These are phyloP conservation scores for Anas platyrhynchos DNA, from an alignment of 2,113 vertebrate genomes.

Conservation along the genomic window DNA sequence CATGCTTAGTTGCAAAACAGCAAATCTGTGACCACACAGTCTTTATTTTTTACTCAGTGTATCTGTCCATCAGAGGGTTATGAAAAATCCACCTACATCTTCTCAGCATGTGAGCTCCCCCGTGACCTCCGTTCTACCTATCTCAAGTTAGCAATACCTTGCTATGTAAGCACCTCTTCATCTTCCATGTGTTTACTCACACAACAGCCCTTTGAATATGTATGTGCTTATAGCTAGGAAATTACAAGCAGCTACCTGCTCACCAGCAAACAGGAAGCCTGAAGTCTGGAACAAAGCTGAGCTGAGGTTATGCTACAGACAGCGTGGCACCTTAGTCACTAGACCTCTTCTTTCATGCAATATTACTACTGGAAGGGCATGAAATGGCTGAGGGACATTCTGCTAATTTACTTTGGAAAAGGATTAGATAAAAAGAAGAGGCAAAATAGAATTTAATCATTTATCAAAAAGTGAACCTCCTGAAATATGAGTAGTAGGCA, in stretches of 20 bases:
- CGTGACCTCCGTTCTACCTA: background rate
- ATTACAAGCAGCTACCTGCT: background rate
- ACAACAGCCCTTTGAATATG: background rate
- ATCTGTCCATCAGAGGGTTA: conserved; percentile 11
- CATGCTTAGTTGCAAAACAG: conserved; percentile 9
- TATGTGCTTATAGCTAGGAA: background rate
- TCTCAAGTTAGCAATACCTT: background rate
- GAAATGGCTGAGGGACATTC: background rate
- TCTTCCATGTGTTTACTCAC: background rate
- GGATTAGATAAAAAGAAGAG: background rate
- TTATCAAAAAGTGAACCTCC: background rate
- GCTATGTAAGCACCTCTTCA: background rate
- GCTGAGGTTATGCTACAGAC: background rate
- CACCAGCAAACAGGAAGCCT: background rate
- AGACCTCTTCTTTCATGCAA: background rate
- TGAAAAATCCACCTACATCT: conserved; percentile 24
- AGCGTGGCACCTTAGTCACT: background rate
- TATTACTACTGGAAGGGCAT: background rate
- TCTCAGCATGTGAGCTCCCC: background rate
- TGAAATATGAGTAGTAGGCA: background rate
- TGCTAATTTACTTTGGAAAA: background rate
- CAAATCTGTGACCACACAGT: conserved; percentile 23
- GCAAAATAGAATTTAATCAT: background rate
- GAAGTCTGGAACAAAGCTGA: background rate
- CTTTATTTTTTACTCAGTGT: conserved; percentile 24